A percentile compares a stretch with the other conserved stretches of the same genome.
Conservation (phyloP, 2,113 vertebrate species). For the Irena cyanogastra region DNA sequence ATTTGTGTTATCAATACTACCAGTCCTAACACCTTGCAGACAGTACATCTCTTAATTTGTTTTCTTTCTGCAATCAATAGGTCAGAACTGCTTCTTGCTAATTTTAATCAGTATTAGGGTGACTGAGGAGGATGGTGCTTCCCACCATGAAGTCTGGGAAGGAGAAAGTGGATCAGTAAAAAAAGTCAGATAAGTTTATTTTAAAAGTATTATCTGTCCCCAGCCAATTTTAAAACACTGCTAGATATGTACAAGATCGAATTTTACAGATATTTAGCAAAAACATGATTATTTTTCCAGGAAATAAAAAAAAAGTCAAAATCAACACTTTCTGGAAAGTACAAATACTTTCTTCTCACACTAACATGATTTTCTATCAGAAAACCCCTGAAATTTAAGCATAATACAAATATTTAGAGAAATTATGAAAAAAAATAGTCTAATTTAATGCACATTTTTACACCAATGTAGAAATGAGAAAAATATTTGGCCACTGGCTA, state of each 20-base stretch:
- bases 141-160: background rate
- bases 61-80: slow-evolving; percentile 29
- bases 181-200: background rate
- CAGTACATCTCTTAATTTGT: background rate
- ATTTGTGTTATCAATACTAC: background rate
- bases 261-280: background rate
- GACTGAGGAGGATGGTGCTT: background rate
- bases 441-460: background rate
- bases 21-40: background rate
- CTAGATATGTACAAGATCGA: background rate
- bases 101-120: background rate
- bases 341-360: background rate
- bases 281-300: background rate
- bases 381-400: background rate
- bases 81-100: background rate
- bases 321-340: background rate
- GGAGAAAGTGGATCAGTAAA: background rate
- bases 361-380: background rate
- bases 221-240: background rate
- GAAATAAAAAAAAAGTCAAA: background rate
- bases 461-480: background rate
- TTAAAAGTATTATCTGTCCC: background rate
- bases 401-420: background rate
- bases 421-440: background rate
- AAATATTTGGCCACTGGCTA: background rate